Evolutionary conservation across 2,888 invertebrate genomes (phyloP).

Genomic region (Malthinus seriepunctatus): DNA sequence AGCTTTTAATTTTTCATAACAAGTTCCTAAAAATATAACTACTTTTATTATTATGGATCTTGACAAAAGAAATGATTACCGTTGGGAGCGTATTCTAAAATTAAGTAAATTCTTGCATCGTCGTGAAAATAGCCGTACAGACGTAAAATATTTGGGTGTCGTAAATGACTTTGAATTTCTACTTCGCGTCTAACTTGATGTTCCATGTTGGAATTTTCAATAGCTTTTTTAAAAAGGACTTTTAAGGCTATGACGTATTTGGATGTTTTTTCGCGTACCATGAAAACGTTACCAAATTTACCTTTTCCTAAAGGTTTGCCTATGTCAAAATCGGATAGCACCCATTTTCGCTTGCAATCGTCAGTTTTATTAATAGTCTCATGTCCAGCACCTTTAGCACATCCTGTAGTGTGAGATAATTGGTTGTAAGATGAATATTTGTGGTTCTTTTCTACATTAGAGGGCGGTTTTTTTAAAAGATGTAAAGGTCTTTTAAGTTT

Average conservation of each 20-base stretch:
- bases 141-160: constrained; percentile 91
- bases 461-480: no score
- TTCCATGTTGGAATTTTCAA: constrained; percentile 83
- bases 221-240: constrained; percentile 89
- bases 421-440: no score
- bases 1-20: constrained; percentile 76
- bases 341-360: constrained; percentile 61
- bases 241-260: constrained; percentile 84
- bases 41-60: constrained; percentile 44
- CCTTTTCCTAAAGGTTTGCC: constrained; percentile 93
- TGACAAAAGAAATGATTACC: constrained; percentile 56
- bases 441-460: no score
- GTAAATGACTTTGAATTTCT: constrained; percentile 93
- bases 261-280: constrained; percentile 88
- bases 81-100: constrained; percentile 89
- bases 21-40: constrained; percentile 60
- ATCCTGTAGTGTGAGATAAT: no score
- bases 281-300: constrained; percentile 96
- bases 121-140: constrained; percentile 97
- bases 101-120: constrained; percentile 87
- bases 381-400: neutral
- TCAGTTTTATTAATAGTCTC: neutral
- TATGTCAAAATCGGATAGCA: constrained; percentile 87
- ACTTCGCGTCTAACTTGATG: constrained; percentile 96
- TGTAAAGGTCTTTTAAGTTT: neutral